Evolutionary conservation across 2,797 vertebrate species (phyloP).

Genomic region (Margarornis squamiger): DNA sequence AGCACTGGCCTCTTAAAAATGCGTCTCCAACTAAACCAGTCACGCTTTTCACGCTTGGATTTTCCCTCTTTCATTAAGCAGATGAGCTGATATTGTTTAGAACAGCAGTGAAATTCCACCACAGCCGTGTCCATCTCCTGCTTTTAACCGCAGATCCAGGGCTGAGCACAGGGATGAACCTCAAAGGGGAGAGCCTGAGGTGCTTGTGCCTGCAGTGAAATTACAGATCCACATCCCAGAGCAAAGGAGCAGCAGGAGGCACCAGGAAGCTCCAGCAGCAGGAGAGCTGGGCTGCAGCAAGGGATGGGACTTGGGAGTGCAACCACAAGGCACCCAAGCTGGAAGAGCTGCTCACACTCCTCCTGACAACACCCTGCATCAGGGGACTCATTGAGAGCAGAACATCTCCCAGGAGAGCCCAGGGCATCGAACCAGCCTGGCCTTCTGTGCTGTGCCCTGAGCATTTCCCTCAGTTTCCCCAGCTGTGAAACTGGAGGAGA

Average conservation of each 20-base stretch:
- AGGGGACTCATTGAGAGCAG: not conserved
- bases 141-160: not conserved
- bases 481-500: not conserved
- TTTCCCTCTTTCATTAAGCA: not conserved
- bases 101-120: not conserved
- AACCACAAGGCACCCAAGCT: not conserved
- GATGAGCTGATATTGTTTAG: not conserved
- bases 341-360: not conserved
- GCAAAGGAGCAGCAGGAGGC: slow-evolving; percentile 32
- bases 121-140: not conserved
- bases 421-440: accelerated
- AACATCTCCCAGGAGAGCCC: not conserved
- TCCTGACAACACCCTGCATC: not conserved
- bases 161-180: not conserved
- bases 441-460: not conserved
- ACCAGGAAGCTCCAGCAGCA: slow-evolving; percentile 34
- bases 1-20: not conserved
- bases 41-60: not conserved
- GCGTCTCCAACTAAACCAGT: not conserved
- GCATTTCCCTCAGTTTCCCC: not conserved
- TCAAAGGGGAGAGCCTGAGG: not conserved
- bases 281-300: slow-evolving; percentile 2
- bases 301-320: slow-evolving; percentile 18
- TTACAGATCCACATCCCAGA: slow-evolving; percentile 22
- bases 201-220: slow-evolving; percentile 19